A percentile compares a stretch with the other conserved stretches of the same genome.
These are phyloP conservation scores for Dinomys branickii DNA, from an alignment of 2,113 vertebrate genomes.

Conservation along the genomic window DNA sequence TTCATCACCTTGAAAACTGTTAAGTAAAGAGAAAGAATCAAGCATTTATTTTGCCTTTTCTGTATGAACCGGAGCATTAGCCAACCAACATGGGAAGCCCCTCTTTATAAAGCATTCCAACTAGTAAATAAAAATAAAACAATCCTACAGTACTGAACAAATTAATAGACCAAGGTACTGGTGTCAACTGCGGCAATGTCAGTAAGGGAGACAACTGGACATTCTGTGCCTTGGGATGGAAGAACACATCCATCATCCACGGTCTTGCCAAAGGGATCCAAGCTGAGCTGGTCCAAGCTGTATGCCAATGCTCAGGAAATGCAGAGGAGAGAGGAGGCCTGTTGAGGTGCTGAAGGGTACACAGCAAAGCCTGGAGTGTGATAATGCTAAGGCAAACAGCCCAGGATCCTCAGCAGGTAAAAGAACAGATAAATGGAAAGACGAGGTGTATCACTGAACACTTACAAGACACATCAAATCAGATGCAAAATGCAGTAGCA, in stretches of 20 bases:
- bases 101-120: background rate
- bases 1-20: background rate
- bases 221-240: background rate
- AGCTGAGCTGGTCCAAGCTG: background rate
- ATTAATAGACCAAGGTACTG: background rate
- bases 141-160: background rate
- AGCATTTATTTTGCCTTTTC: background rate
- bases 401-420: background rate
- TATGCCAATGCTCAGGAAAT: background rate
- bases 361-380: background rate
- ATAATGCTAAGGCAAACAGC: background rate
- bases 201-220: background rate
- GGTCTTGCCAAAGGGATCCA: background rate
- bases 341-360: accelerated
- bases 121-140: background rate
- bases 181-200: background rate
- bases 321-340: no score
- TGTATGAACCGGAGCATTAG: background rate
- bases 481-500: background rate
- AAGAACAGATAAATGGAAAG: background rate
- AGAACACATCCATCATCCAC: background rate
- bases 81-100: background rate
- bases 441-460: background rate
- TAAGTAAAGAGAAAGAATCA: background rate
- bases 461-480: background rate